Conservation (phyloP, 2,888 invertebrate species). For the Lithophane socia region DNA sequence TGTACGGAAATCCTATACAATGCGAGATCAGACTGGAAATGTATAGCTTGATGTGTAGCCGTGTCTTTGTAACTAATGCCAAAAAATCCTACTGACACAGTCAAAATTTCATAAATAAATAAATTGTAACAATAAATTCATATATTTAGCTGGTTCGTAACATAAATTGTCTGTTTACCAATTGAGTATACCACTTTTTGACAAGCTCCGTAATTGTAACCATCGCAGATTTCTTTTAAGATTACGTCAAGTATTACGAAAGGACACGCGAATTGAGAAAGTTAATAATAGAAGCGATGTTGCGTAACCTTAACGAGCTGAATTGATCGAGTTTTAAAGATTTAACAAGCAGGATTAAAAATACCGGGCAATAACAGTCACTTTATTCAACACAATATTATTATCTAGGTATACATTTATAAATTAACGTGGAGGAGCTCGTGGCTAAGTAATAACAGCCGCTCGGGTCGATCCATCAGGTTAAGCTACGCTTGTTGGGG, state of each 20-base stretch:
- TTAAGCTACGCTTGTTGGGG: no score
- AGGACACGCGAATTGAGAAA: conserved; percentile 49
- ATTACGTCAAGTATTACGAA: conserved; percentile 51
- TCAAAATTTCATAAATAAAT: no score
- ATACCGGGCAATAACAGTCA: neutral
- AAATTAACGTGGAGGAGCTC: no score
- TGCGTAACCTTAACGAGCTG: conserved; percentile 27
- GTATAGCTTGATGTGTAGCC: no score
- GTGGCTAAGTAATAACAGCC: no score
- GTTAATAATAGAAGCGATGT: conserved; percentile 25
- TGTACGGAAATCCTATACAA: no score
- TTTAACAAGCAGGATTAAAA: conserved; percentile 2
- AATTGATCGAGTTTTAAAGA: conserved; percentile 14
- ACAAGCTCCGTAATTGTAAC: neutral
- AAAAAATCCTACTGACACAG: no score
- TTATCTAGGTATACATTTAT: neutral
- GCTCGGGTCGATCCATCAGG: no score
- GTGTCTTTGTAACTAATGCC: no score
- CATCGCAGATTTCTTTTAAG: neutral
- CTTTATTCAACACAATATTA: neutral
- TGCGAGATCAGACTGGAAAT: no score
- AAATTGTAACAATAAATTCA: neutral
- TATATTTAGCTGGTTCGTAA: neutral
- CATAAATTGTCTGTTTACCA: neutral
- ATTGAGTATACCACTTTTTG: neutral